Percentiles rank a stretch among this genome's conserved stretches.
Evolutionary conservation across 2,113 vertebrate species (phyloP).

Genomic region (Melanostigma gelatinosum): DNA sequence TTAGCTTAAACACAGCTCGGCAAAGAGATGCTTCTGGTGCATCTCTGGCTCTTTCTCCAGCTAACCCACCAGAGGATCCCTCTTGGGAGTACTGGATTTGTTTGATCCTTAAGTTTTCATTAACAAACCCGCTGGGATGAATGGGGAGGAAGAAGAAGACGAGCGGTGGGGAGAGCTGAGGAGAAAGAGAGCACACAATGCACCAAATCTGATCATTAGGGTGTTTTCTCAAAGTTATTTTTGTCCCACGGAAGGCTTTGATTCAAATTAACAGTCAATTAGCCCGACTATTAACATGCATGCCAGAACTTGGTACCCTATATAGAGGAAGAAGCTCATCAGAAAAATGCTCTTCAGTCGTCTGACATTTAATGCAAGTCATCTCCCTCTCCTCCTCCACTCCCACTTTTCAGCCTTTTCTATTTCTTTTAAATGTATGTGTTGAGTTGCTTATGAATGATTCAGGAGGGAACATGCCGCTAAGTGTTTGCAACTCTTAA

Average conservation of each 20-base stretch:
- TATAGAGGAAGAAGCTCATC: background rate
- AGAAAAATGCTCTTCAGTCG: slow-evolving; percentile 20
- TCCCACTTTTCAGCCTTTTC: background rate
- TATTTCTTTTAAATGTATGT: slow-evolving; percentile 15
- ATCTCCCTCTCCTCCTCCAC: background rate
- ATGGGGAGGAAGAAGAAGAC: slow-evolving; percentile 1
- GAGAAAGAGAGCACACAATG: slow-evolving; percentile 21
- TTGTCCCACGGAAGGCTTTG: slow-evolving; percentile 47
- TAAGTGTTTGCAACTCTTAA: slow-evolving; percentile 57
- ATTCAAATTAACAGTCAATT: slow-evolving; percentile 75
- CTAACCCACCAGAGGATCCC: slow-evolving; percentile 37
- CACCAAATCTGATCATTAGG: slow-evolving; percentile 65
- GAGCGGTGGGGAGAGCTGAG: slow-evolving; percentile 3
- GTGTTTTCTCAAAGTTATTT: slow-evolving; percentile 64
- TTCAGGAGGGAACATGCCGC: slow-evolving; percentile 52
- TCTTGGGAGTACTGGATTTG: slow-evolving; percentile 60
- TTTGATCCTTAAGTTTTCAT: slow-evolving; percentile 70
- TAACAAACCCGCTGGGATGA: slow-evolving; percentile 64
- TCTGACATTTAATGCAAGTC: slow-evolving; percentile 50
- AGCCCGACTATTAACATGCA: slow-evolving; percentile 58
- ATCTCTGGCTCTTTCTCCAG: slow-evolving; percentile 26
- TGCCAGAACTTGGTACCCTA: slow-evolving; percentile 10
- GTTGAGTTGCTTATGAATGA: slow-evolving; percentile 64
- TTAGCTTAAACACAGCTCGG: slow-evolving; percentile 70
- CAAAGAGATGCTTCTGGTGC: slow-evolving; percentile 52